A percentile compares a stretch with the other conserved stretches of the same genome.
phyloP scores from a whole-genome alignment of 2,797 vertebrate species.

The Staurois parvus region DNA sequence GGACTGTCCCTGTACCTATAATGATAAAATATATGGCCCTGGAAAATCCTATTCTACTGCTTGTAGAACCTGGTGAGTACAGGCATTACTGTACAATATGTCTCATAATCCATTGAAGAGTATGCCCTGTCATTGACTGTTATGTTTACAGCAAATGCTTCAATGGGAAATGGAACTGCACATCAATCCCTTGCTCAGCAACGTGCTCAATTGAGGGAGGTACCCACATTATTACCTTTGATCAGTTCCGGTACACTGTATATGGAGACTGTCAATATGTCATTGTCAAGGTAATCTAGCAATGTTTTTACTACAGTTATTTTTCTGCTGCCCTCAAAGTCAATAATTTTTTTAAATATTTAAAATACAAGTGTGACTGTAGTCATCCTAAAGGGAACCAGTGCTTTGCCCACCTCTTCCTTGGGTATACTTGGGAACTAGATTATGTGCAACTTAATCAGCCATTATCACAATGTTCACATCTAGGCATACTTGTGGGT shows the following conservation, averaged over 20 bases:
- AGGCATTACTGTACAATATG: neutral
- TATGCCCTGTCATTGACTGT: neutral
- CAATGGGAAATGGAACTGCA: conserved; percentile 78
- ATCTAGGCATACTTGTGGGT: too few relatives aligned
- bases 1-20: conserved; percentile 75
- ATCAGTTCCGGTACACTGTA: conserved; percentile 75
- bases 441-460: too few relatives aligned
- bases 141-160: conserved; percentile 72
- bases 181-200: conserved; percentile 73
- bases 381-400: neutral
- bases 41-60: conserved; percentile 73
- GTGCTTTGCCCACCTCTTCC: neutral
- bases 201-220: conserved; percentile 81
- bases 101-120: too few relatives aligned
- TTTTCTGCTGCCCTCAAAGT: too few relatives aligned
- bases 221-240: conserved; percentile 82
- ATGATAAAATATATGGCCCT: conserved; percentile 69
- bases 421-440: too few relatives aligned
- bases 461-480: too few relatives aligned
- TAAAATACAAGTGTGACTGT: neutral
- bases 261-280: conserved; percentile 82
- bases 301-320: neutral
- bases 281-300: conserved; percentile 77
- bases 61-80: conserved; percentile 76
- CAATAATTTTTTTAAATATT: neutral